phyloP scores from a whole-genome alignment of 2,113 vertebrate genomes.

The Condylura cristata region DNA sequence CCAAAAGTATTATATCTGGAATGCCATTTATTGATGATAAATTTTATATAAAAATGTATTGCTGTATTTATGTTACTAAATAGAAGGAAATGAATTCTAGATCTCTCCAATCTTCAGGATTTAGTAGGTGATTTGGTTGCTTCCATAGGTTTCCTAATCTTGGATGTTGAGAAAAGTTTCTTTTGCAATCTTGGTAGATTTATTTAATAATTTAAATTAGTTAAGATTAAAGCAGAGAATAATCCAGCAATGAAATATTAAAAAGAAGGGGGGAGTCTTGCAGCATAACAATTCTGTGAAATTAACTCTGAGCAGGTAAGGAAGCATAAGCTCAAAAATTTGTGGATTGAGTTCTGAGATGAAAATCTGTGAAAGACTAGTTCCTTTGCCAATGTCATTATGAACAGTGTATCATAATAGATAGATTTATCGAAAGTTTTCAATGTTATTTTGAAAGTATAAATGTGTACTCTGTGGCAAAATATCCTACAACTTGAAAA shows the following conservation, averaged over 20 bases:
- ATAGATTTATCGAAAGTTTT: background rate
- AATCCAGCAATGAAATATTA: background rate
- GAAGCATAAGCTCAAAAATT: background rate
- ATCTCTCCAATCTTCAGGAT: slow-evolving; percentile 29
- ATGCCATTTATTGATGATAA: slow-evolving; percentile 7
- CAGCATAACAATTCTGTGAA: background rate
- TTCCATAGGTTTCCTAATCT: slow-evolving; percentile 15
- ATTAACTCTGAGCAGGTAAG: background rate
- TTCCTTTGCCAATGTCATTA: background rate
- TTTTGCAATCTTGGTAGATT: background rate
- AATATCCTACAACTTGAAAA: background rate
- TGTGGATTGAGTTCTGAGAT: background rate
- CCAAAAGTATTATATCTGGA: slow-evolving; percentile 16
- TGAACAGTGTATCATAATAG: slow-evolving; percentile 19
- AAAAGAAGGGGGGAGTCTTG: background rate
- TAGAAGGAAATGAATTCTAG: slow-evolving; percentile 42
- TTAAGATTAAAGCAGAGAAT: background rate
- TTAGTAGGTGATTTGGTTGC: background rate
- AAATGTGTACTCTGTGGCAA: background rate
- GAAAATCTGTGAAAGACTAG: background rate
- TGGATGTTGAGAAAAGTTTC: slow-evolving; percentile 9
- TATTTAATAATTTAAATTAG: slow-evolving; percentile 46
- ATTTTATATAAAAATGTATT: background rate
- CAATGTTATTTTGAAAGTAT: background rate
- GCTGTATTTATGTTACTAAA: background rate